Evolutionary conservation across 2,797 vertebrate species (phyloP).

Genomic region (Enteromius unitaeniatus): DNA sequence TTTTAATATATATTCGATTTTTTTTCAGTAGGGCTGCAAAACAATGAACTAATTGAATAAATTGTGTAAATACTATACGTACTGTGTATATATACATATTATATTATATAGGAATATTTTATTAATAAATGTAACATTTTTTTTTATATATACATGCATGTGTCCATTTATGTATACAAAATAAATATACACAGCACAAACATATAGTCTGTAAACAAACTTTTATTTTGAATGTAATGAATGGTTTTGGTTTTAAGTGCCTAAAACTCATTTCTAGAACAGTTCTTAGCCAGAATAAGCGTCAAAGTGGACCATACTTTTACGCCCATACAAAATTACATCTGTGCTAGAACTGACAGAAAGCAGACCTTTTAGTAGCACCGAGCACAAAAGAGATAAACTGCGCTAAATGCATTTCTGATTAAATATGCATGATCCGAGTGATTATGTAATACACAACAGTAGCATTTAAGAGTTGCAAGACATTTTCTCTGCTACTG

Average conservation of each 20-base stretch:
- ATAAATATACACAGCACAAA: too few relatives aligned
- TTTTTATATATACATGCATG: too few relatives aligned
- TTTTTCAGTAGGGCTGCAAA: not conserved
- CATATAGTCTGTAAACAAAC: too few relatives aligned
- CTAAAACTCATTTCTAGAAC: not conserved
- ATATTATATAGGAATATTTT: too few relatives aligned
- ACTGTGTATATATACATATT: not conserved
- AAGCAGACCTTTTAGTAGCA: not conserved
- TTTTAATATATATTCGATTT: not conserved
- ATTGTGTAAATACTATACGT: not conserved
- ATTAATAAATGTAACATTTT: too few relatives aligned
- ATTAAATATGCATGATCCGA: conserved; percentile 3
- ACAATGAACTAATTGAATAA: too few relatives aligned
- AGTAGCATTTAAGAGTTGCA: not conserved
- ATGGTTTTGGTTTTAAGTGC: not conserved
- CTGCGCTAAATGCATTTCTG: not conserved
- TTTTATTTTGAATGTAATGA: not conserved
- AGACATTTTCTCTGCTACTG: not conserved
- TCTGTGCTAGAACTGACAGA: not conserved
- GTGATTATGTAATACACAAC: not conserved
- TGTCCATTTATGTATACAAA: too few relatives aligned
- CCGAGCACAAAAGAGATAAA: not conserved
- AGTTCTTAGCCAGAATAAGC: not conserved
- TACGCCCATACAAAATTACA: not conserved
- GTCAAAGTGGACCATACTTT: not conserved